These are phyloP conservation scores for Prunella strophiata DNA, from an alignment of 2,797 vertebrate genomes.

Conservation along the genomic window DNA sequence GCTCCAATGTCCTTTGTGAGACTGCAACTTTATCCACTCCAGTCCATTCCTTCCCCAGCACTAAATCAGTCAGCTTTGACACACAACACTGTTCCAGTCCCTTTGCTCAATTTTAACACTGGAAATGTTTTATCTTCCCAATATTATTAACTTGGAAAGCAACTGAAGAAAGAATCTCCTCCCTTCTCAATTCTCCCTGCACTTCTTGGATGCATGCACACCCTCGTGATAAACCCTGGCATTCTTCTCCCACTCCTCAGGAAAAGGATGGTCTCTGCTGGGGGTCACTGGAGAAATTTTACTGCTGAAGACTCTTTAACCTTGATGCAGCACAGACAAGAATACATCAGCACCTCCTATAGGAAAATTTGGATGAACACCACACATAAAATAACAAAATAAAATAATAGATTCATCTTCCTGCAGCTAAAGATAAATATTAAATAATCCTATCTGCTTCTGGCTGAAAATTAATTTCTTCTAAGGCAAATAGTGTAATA, in stretches of 20 bases:
- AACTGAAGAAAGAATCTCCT: neutral
- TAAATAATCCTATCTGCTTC: conserved; percentile 81
- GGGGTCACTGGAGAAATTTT: neutral
- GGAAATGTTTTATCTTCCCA: neutral
- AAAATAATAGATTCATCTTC: conserved; percentile 83
- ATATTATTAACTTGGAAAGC: neutral
- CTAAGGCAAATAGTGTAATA: conserved; percentile 81
- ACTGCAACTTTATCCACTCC: conserved; percentile 48
- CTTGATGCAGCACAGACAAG: neutral
- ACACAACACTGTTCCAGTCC: neutral
- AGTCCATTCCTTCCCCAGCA: neutral
- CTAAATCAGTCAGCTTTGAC: conserved; percentile 60
- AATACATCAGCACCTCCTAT: conserved; percentile 58
- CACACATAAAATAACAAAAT: conserved; percentile 71
- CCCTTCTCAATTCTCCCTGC: neutral
- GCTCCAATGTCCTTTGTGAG: conserved; percentile 11
- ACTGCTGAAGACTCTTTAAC: conserved; percentile 5
- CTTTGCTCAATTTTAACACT: neutral
- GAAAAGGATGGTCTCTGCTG: neutral
- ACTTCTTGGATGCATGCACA: accelerated
- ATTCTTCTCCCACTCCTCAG: neutral
- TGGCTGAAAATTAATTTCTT: conserved; percentile 83
- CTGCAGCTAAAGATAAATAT: conserved; percentile 82
- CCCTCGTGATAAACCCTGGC: accelerated
- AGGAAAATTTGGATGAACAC: conserved; percentile 42